Percentiles rank a stretch among this genome's conserved stretches.
These are phyloP conservation scores for Prorops nasuta DNA, from an alignment of 1,140 invertebrate genomes.

Conservation along the genomic window DNA sequence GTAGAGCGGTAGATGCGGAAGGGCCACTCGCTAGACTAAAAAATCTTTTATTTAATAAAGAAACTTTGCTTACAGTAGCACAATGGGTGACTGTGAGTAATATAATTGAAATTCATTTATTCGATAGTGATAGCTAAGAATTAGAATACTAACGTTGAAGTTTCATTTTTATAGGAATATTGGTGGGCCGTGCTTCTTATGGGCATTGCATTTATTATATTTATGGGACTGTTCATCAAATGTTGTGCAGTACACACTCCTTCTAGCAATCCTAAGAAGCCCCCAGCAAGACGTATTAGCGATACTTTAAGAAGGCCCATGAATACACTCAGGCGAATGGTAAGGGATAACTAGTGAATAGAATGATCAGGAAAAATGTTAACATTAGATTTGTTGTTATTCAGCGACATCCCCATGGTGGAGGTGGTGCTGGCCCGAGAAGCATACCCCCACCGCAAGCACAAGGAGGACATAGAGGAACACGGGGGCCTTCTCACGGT, in stretches of 20 bases:
- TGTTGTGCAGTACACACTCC: constrained; percentile 99
- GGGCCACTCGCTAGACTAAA: constrained; percentile 95
- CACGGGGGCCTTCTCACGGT: constrained; percentile 63
- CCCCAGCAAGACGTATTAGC: constrained; percentile 79
- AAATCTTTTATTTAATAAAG: constrained; percentile 91
- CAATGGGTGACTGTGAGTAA: constrained; percentile 79
- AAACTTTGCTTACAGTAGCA: constrained; percentile 82
- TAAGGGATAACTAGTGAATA: constrained; percentile 36
- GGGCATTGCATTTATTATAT: constrained; percentile 85
- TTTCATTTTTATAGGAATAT: constrained; percentile 66
- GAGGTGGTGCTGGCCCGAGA: constrained; percentile 54
- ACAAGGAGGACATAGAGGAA: constrained; percentile 32
- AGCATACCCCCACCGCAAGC: constrained; percentile 55
- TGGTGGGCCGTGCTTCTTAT: constrained; percentile 97
- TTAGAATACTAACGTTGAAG: constrained; percentile 15
- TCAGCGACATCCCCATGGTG: constrained; percentile 54
- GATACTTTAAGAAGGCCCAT: constrained; percentile 86
- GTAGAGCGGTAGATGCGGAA: constrained; percentile 95
- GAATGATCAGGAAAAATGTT: neutral
- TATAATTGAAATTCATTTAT: constrained; percentile 3
- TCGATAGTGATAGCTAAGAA: constrained; percentile 13
- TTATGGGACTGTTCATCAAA: constrained; percentile 99
- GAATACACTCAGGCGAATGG: constrained; percentile 83
- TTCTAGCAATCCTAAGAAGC: constrained; percentile 92
- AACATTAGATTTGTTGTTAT: constrained; percentile 4